Evolutionary conservation across 64 coral and sea anemone species (phyloP), one percentile per base, ranked within the genome.

Genomic region (Actinia tenebrosa): DNA sequence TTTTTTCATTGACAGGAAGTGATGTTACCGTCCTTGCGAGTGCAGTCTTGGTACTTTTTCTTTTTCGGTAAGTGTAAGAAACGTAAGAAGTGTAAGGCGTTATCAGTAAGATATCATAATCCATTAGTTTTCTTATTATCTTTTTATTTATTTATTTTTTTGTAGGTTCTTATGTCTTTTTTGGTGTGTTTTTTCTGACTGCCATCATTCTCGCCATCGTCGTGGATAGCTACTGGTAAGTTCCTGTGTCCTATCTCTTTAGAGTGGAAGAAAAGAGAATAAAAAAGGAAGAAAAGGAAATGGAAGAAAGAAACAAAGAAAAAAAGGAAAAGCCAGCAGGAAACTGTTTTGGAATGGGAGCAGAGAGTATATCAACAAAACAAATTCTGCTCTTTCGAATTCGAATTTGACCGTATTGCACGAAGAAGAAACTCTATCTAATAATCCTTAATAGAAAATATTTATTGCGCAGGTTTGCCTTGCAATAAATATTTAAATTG

Each of bases 141-240:
- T 16, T 84, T 87, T n/a, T n/a, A n/a, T n/a, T n/a, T n/a, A n/a
- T n/a, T n/a, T n/a, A n/a, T n/a, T n/a, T n/a, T 64, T 72, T 13
- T 10, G 5, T 79, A 97, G 94, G 94, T 47, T 85, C 91, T 52
- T 97, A 86, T 60, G 94, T 97, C n/a, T 97, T 97, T 78, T 91
- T 97, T 42, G 94, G 94, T 5, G 94, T 97, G 17, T 97, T 97
- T 83, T 97, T 97, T 52, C 84, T 97, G 11, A 97, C 94, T 1
- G 94, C 94, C 18, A 97, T 97, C 42, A 69, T 97, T 23, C 86
- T 97, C 44, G 94, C 94, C 30, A 97, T 97, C 80, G 91, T 97
- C 25, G 94, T 97, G 14, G 94, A 97, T 88, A 97, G 92, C 19
- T 97, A 97, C 43, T 97, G 94, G 94, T 97, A 45, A 90, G 94